A percentile compares a stretch with the other conserved stretches of the same genome.
These are phyloP conservation scores for Contarinia nasturtii DNA, from an alignment of 1,140 invertebrate species.

Conservation along the genomic window DNA sequence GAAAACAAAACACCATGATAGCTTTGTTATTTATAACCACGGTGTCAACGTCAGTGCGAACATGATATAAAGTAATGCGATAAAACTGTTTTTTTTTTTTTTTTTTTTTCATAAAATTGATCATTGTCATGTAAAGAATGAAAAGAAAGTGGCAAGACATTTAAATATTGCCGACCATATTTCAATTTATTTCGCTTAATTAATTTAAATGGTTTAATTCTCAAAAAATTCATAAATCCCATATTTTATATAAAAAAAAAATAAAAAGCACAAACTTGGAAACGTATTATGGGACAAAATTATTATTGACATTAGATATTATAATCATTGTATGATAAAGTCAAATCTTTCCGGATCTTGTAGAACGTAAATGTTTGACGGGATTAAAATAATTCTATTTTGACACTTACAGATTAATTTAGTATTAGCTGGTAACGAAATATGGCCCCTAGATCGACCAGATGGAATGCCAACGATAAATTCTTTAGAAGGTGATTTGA, in stretches of 20 bases:
- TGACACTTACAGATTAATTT: constrained; percentile 21
- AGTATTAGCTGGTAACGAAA: constrained; percentile 36
- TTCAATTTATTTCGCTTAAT: not conserved
- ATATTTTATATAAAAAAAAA: not conserved
- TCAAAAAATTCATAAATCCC: not conserved
- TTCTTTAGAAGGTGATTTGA: constrained; percentile 46
- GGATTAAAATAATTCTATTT: not conserved
- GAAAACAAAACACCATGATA: not conserved
- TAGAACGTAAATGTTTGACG: not conserved
- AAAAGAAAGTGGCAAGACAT: no score
- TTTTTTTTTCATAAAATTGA: not conserved
- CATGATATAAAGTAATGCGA: no score
- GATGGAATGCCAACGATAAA: constrained; percentile 65
- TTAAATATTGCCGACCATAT: not conserved
- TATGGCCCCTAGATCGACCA: constrained; percentile 61
- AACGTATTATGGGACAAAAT: not conserved
- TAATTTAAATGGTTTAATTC: not conserved
- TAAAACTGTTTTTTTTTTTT: not conserved
- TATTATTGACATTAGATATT: not conserved
- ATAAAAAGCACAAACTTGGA: not conserved
- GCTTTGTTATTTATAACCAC: no score
- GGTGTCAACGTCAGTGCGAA: no score
- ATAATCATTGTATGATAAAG: not conserved
- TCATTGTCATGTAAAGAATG: not conserved
- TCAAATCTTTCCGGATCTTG: not conserved